These are phyloP conservation scores for Falco concolor DNA, from an alignment of 2,797 vertebrate genomes.

Conservation along the genomic window DNA sequence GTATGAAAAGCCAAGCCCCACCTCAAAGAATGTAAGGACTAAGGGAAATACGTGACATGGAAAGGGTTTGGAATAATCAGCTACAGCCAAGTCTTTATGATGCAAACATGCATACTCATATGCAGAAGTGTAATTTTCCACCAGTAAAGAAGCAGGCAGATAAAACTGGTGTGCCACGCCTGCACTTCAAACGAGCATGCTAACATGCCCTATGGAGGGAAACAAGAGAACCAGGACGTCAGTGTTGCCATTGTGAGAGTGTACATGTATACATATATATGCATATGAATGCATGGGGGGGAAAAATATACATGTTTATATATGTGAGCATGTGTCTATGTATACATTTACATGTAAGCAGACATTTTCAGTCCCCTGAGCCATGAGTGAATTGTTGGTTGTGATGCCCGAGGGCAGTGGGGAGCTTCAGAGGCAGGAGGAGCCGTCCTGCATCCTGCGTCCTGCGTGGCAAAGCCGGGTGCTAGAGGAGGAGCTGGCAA, in stretches of 20 bases:
- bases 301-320: not conserved
- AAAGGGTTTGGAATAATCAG: not conserved
- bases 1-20: not conserved
- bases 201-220: not conserved
- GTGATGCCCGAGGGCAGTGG: rapidly evolving
- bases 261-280: not conserved
- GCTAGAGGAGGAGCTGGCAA: not conserved
- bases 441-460: not conserved
- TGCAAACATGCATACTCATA: not conserved
- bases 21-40: not conserved
- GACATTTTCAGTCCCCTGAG: not conserved
- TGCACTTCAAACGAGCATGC: not conserved
- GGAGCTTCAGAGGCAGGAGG: not conserved
- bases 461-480: not conserved
- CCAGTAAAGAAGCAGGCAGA: not conserved
- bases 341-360: not conserved
- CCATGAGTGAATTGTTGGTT: not conserved
- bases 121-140: not conserved
- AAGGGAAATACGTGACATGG: not conserved
- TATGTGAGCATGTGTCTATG: not conserved
- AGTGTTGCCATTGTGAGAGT: not conserved
- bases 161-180: not conserved
- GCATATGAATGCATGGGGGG: not conserved
- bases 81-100: not conserved
- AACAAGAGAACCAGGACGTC: not conserved